These are phyloP conservation scores for Leptocoma aspasia DNA, from an alignment of 2,113 vertebrate genomes.

Conservation along the genomic window DNA sequence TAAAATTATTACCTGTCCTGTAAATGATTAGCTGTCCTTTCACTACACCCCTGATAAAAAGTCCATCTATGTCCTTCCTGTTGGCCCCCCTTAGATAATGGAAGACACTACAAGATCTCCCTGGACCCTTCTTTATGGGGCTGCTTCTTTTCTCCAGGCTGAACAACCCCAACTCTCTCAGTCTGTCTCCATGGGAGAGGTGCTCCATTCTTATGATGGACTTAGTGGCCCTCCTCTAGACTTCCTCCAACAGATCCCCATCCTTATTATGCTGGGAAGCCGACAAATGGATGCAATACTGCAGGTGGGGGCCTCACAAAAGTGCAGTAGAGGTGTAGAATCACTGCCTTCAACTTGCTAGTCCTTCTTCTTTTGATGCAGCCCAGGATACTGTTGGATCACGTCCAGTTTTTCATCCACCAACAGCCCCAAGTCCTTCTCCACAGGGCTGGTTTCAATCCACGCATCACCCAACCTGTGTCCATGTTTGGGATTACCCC, in stretches of 20 bases:
- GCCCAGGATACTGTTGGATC: neutral
- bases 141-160: neutral
- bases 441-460: neutral
- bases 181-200: neutral
- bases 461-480: neutral
- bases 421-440: neutral
- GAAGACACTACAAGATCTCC: neutral
- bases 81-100: neutral
- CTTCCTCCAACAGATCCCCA: neutral
- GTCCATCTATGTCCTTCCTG: neutral
- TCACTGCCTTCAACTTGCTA: neutral
- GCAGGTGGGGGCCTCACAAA: neutral
- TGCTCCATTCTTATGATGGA: neutral
- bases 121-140: neutral
- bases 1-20: neutral
- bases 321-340: neutral
- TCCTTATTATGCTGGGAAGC: neutral
- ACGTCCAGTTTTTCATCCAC: neutral
- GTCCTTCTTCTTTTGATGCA: neutral
- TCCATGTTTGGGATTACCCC: neutral
- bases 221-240: neutral
- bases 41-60: neutral
- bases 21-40: neutral
- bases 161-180: neutral
- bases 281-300: neutral